Evolutionary conservation across 2,113 vertebrate species (phyloP).

Genomic region (Nycticorax nycticorax): DNA sequence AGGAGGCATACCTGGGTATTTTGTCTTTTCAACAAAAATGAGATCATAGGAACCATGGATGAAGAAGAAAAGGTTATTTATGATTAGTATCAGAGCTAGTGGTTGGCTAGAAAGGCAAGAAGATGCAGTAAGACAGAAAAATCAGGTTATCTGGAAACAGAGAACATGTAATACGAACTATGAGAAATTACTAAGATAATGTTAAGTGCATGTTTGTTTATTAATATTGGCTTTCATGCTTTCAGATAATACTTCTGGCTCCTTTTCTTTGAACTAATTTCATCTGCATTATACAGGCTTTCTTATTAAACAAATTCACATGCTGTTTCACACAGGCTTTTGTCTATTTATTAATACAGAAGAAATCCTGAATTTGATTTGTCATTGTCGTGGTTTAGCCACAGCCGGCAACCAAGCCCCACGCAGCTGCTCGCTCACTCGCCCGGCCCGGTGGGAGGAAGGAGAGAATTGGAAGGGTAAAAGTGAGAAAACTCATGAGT

Average conservation of each 20-base stretch:
- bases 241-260: background rate
- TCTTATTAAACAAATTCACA: background rate
- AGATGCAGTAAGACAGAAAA: background rate
- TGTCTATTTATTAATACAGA: background rate
- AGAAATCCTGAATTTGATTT: background rate
- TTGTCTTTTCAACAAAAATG: background rate
- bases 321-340: background rate
- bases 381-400: too few relatives aligned
- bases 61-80: background rate
- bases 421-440: too few relatives aligned
- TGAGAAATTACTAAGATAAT: background rate
- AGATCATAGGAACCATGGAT: background rate
- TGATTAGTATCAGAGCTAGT: background rate
- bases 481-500: too few relatives aligned
- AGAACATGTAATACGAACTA: accelerated
- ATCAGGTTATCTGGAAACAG: background rate
- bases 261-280: background rate
- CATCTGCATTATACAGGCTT: background rate
- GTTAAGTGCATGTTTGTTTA: background rate
- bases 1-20: background rate
- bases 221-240: background rate
- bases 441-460: too few relatives aligned
- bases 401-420: too few relatives aligned
- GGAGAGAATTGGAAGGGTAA: too few relatives aligned
- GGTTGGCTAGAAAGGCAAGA: background rate